Conservation (phyloP, 2,888 invertebrate genomes). For the Drosophila tripunctata region DNA sequence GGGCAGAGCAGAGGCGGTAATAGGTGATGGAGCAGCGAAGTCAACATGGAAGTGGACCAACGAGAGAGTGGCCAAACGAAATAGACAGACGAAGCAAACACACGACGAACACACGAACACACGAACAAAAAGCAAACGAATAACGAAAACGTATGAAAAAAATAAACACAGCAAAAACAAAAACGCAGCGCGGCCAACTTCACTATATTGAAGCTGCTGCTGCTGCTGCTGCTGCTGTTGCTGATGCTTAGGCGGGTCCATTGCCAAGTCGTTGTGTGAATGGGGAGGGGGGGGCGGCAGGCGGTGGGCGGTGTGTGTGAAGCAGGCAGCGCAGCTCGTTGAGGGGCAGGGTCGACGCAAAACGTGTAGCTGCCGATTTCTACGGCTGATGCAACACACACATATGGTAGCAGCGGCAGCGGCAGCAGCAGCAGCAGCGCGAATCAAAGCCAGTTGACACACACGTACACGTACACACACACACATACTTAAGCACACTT, state of each 20-base stretch:
- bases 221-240: no score
- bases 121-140: constrained; percentile 23
- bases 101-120: constrained; percentile 31
- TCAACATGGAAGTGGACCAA: constrained; percentile 74
- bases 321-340: constrained; percentile 20
- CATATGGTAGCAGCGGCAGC: constrained; percentile 45
- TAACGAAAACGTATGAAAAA: constrained; percentile 13
- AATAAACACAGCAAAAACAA: constrained; percentile 43
- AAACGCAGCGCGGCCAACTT: constrained; percentile 45
- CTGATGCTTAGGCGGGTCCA: constrained; percentile 41
- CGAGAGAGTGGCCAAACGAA: constrained; percentile 57
- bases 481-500: constrained; percentile 24
- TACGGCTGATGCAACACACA: constrained; percentile 76
- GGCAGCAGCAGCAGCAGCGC: constrained; percentile 49
- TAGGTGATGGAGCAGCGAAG: constrained; percentile 54
- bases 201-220: constrained; percentile 62
- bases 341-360: constrained; percentile 57
- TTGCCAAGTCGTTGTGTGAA: constrained; percentile 8
- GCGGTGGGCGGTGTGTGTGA: constrained; percentile 19
- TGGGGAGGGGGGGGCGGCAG: constrained; percentile 4
- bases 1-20: constrained; percentile 28
- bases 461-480: constrained; percentile 30
- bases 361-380: constrained; percentile 69
- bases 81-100: constrained; percentile 33
- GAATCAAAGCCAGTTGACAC: constrained; percentile 73